Evolutionary conservation across 2,113 vertebrate species (phyloP).

Genomic region (Lamprologus sp.): DNA sequence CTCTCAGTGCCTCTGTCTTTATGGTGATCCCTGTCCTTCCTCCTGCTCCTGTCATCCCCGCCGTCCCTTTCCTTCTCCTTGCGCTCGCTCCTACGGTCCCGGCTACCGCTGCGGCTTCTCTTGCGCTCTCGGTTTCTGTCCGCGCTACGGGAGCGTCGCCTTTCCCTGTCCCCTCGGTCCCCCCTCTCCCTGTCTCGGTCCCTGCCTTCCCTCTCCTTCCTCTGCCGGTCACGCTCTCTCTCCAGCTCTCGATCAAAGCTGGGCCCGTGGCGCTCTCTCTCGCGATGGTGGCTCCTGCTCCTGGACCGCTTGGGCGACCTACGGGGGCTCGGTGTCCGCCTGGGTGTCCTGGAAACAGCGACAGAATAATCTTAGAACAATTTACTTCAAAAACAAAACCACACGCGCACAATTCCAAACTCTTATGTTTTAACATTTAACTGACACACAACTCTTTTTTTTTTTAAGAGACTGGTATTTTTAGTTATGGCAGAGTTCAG

Average conservation of each 20-base stretch:
- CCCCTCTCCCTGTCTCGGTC: slow-evolving; percentile 80
- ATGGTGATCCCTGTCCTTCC: slow-evolving; percentile 88
- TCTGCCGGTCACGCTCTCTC: slow-evolving; percentile 90
- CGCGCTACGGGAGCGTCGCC: slow-evolving; percentile 55
- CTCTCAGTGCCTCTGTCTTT: slow-evolving; percentile 80
- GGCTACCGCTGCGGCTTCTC: slow-evolving; percentile 53
- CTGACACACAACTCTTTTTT: not conserved
- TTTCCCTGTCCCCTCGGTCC: slow-evolving; percentile 49
- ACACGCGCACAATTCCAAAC: not conserved
- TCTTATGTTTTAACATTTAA: not conserved
- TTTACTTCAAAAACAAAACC: not conserved
- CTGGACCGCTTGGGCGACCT: slow-evolving; percentile 90
- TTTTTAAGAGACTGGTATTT: not conserved
- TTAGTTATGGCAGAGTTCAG: not conserved
- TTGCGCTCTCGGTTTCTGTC: slow-evolving; percentile 53
- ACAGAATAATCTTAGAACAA: not conserved
- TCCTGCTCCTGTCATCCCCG: slow-evolving; percentile 83
- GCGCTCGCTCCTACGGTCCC: slow-evolving; percentile 68
- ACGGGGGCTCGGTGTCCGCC: slow-evolving; percentile 83
- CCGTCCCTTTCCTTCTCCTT: slow-evolving; percentile 84
- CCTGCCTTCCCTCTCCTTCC: slow-evolving; percentile 80
- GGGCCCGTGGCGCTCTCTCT: slow-evolving; percentile 82
- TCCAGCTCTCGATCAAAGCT: slow-evolving; percentile 95
- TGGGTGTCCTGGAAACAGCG: slow-evolving; percentile 76
- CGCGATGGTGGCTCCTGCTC: slow-evolving; percentile 90